Evolutionary conservation across 2,888 invertebrate genomes (phyloP).

Genomic region (Drosophila kuntzei): DNA sequence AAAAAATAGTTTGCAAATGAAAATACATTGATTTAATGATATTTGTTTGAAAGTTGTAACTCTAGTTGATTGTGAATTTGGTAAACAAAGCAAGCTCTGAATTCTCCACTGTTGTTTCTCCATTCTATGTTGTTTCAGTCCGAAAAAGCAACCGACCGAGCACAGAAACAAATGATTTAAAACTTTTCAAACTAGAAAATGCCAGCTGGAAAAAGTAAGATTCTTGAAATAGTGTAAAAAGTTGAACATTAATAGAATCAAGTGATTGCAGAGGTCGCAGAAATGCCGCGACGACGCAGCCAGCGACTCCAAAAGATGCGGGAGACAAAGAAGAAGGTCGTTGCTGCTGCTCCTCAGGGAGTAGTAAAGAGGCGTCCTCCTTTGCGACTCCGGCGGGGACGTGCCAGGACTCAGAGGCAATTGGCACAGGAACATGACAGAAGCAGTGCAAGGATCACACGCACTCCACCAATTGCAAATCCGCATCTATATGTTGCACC

Average conservation of each 20-base stretch:
- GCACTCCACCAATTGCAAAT: too few species aligned
- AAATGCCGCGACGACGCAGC: conserved; percentile 27
- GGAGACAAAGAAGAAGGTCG: background rate
- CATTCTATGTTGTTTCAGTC: too few species aligned
- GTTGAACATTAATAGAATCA: background rate
- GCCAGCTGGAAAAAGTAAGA: background rate
- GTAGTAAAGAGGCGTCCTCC: background rate
- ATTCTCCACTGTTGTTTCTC: too few species aligned
- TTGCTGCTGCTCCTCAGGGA: background rate
- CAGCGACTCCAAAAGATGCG: conserved; percentile 20
- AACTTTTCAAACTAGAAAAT: background rate
- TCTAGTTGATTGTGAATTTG: background rate
- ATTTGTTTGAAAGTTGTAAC: background rate
- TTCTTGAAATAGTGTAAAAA: background rate
- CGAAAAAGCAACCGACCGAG: too few species aligned
- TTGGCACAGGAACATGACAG: background rate
- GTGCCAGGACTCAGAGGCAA: background rate
- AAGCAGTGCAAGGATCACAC: too few species aligned
- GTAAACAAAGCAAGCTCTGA: background rate
- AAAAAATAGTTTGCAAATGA: background rate
- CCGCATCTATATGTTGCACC: background rate
- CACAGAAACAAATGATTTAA: background rate
- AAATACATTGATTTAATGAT: background rate
- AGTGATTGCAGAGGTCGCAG: background rate
- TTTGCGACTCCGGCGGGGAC: background rate